A percentile compares a stretch with the other conserved stretches of the same genome.
These are phyloP conservation scores for Plusia festucae DNA, from an alignment of 2,888 invertebrate genomes.

Conservation along the genomic window DNA sequence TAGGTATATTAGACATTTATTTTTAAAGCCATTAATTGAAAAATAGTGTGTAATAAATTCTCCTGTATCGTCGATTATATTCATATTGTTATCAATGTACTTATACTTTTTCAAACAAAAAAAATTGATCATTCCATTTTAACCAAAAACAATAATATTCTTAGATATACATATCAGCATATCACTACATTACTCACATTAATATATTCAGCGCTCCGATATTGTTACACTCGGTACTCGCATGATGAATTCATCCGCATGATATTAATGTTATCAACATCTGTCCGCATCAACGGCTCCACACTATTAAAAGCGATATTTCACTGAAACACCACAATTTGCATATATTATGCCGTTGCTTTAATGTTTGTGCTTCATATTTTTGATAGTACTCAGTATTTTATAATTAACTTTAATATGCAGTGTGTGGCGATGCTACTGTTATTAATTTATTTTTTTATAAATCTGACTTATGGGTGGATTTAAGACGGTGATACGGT, in stretches of 20 bases:
- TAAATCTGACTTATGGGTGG: background rate
- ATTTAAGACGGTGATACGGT: too few relatives aligned
- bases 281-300: slow-evolving; percentile 61
- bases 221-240: slow-evolving; percentile 18
- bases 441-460: background rate
- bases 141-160: background rate
- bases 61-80: too few relatives aligned
- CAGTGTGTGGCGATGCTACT: background rate
- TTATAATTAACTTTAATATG: slow-evolving; percentile 28
- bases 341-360: slow-evolving; percentile 64
- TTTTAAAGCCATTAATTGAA: too few relatives aligned
- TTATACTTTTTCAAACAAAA: too few relatives aligned
- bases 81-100: too few relatives aligned
- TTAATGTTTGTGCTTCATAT: slow-evolving; percentile 39
- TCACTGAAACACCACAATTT: slow-evolving; percentile 64
- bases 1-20: too few relatives aligned
- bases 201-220: slow-evolving; percentile 19
- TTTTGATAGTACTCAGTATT: slow-evolving; percentile 26
- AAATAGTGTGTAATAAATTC: too few relatives aligned
- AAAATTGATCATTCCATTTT: background rate
- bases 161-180: slow-evolving; percentile 10
- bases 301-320: slow-evolving; percentile 66
- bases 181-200: background rate
- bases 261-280: slow-evolving; percentile 66
- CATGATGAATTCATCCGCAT: slow-evolving; percentile 57